phyloP scores from a whole-genome alignment of 1,140 invertebrate genomes.

The Phymorhynchus buccinoides region DNA sequence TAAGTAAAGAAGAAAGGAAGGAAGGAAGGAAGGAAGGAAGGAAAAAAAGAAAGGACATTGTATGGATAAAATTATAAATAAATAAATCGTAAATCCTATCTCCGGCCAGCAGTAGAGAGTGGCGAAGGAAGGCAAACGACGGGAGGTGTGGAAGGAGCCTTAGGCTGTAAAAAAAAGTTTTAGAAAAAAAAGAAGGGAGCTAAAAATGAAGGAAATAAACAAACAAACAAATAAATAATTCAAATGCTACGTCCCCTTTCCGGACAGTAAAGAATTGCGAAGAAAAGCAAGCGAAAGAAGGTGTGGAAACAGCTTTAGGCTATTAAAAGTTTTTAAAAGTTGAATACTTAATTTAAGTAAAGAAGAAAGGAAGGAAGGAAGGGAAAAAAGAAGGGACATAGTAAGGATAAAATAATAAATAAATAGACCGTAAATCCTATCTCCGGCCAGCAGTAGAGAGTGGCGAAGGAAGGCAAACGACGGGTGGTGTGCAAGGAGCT shows the following conservation, averaged over 20 bases:
- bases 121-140: slow-evolving; percentile 54
- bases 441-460: slow-evolving; percentile 48
- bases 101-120: slow-evolving; percentile 51
- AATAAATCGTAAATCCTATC: slow-evolving; percentile 51
- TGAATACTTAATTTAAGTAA: too few relatives aligned
- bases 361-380: neutral
- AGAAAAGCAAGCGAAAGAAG: too few relatives aligned
- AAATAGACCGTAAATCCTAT: slow-evolving; percentile 51
- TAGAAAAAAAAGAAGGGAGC: too few relatives aligned
- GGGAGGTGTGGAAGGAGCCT: slow-evolving; percentile 50
- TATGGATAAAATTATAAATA: too few relatives aligned
- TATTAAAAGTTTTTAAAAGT: too few relatives aligned
- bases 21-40: neutral
- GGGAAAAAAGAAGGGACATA: neutral
- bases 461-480: slow-evolving; percentile 56
- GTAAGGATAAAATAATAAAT: too few relatives aligned
- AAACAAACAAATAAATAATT: too few relatives aligned
- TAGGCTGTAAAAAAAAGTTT: neutral
- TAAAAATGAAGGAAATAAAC: too few relatives aligned
- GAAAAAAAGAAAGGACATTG: neutral
- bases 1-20: too few relatives aligned
- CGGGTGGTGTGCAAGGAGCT: slow-evolving; percentile 49
- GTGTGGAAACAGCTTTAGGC: too few relatives aligned
- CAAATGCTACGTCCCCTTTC: too few relatives aligned
- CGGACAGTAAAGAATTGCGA: too few relatives aligned